Base-by-base conservation (phyloP, 2,797 vertebrate genomes). In the Poecilia velifera region DNA sequence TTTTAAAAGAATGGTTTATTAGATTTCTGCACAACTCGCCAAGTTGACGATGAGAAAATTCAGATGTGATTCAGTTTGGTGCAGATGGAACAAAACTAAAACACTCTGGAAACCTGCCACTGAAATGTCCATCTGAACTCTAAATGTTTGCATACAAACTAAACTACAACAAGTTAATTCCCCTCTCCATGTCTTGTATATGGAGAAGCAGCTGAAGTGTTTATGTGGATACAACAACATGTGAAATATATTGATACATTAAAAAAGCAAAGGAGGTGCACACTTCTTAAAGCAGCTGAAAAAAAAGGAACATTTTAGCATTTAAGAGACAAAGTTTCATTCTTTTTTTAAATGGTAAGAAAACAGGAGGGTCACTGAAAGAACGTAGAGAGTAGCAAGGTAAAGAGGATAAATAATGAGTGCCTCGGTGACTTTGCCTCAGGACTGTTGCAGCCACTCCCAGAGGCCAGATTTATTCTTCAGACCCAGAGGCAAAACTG, bases 401-500 rank as follows among this genome's bases (percentile, higher is more conserved):
- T 68, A 80, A 66, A 3, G 57, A 77, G 68, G 74, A 39, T 36
- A 51, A 71, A 85, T 83, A 75, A 85, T 82, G 74, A 86, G 76
- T 72, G 62, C 47, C 62, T 72, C 76, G 68, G 62, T 76, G 81
- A 75, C 46, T 79, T 89, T 87, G 83, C 81, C 85, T 49, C 73
- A 80, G 86, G 83, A 76, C 53, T 81, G 70, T 83, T 45, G 57
- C 86, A 80, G 81, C 73, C 41, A n/a, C 36, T 90, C 91, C 80
- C 84, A 36, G 73, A 80, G 85, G 78, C 83, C 28, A n/a, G 57
- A 88, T 82, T 90, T 87, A 79, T 81, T 81, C 77, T 84, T 86
- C 71, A 80, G 83, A 82, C 87, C 91, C 90, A 9, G 71, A 86
- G 87, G 87, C 81, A 78, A 87, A 84, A 83, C 72, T 43, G 34